phyloP scores from a whole-genome alignment of 2,888 invertebrate species.

The Drosophila acutilabella region DNA sequence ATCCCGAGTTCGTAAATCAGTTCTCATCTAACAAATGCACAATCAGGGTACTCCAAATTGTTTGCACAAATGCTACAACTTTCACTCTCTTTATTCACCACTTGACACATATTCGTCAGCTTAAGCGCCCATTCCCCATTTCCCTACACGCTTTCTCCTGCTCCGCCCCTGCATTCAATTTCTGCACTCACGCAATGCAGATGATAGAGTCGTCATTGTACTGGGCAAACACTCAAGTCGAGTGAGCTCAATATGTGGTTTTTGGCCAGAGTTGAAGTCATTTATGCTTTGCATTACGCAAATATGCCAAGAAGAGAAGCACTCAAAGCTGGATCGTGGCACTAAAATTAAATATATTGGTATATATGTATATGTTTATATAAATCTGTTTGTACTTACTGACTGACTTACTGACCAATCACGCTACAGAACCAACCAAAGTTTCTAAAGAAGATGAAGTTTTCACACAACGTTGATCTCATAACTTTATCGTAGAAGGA shows the following conservation, averaged over 20 bases:
- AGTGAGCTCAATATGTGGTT: conserved; percentile 46
- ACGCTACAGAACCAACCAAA: no score
- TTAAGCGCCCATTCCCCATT: neutral
- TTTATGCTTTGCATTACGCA: conserved; percentile 3
- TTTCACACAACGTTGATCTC: no score
- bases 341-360: no score
- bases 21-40: conserved; percentile 33
- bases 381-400: no score
- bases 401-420: no score
- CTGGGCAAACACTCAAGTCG: conserved; percentile 48
- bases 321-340: neutral
- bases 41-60: conserved; percentile 46
- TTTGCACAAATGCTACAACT: conserved; percentile 61
- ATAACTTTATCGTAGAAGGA: no score
- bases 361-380: no score
- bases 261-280: conserved; percentile 37
- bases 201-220: conserved; percentile 43
- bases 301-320: conserved; percentile 15
- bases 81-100: conserved; percentile 62
- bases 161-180: neutral
- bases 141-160: neutral
- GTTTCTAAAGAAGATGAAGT: no score
- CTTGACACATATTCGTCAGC: conserved; percentile 62
- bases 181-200: neutral
- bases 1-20: conserved; percentile 20